A percentile compares a stretch with the other conserved stretches of the same genome.
Conservation (phyloP, 2,888 invertebrate genomes). For the Xanthia icteritia region DNA sequence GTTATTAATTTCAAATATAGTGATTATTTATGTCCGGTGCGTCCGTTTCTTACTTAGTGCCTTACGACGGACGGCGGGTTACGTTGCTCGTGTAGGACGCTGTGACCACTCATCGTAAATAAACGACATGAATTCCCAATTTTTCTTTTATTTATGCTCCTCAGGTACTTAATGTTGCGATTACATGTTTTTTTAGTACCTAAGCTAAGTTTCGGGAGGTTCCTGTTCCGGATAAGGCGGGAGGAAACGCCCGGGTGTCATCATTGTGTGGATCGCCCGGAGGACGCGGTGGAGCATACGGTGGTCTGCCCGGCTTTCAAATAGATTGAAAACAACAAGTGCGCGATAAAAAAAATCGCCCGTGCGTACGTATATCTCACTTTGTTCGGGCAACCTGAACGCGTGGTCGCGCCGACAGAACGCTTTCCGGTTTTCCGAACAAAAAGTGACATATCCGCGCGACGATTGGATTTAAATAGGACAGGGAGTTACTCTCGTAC, state of each 20-base stretch:
- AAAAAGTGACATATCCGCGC: background rate
- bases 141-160: slow-evolving; percentile 64
- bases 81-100: slow-evolving; percentile 85
- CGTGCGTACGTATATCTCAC: background rate
- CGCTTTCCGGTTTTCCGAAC: background rate
- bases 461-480: too few species aligned
- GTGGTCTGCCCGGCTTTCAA: too few species aligned
- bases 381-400: background rate
- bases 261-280: too few species aligned
- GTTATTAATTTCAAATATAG: slow-evolving; percentile 62
- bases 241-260: too few species aligned
- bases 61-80: slow-evolving; percentile 87
- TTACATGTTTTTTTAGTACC: background rate
- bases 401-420: background rate
- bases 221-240: too few species aligned
- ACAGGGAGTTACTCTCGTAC: too few species aligned
- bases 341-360: too few species aligned
- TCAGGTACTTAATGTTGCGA: background rate
- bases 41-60: slow-evolving; percentile 87
- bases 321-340: too few species aligned
- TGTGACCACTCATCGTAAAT: slow-evolving; percentile 80
- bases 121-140: slow-evolving; percentile 71
- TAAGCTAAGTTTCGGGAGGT: too few species aligned
- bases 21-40: slow-evolving; percentile 74
- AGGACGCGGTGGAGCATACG: too few species aligned